Base-by-base conservation (phyloP, 1,140 invertebrate species). In the Lysiphlebus fabarum region DNA sequence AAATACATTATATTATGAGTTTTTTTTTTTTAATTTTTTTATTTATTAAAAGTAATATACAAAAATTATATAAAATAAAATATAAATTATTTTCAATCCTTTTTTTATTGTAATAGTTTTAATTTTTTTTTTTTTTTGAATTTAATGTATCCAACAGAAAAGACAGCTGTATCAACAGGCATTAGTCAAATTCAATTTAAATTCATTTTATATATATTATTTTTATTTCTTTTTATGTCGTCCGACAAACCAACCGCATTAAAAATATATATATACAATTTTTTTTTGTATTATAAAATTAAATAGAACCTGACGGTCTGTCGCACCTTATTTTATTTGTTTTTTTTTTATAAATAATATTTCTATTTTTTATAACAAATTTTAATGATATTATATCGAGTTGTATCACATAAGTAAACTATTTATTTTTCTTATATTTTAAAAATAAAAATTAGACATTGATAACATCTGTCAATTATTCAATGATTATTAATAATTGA, bases 81-180 rank as follows among this genome's bases (percentile, higher is more conserved):
- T 36, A 50, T 14, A 7, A 40, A 40, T 40, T 40, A 1, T 40
- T 11, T 40, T 40, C 38, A 40, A 7, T 8, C 38, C 10, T 47
- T 6, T 7, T n/a, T 17, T 47, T 11, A 47, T 47, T 47, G 26
- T 9, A 10, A 47, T 17, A 10, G 45, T 26, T 34, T 36, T 11
- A 40, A 40, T 45, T 26, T 26, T 26, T 26, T 26, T 26, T 26
- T 26, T 26, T 26, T 26, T 26, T 2, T 26, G 1, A 26, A 26
- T 26, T 26, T 26, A 2, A 26, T 26, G 17, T 26, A 26, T 26
- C 1, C 33, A 43, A 44, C n/a, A n/a, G 14, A 33, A 43, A 70
- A 71, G 65, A 64, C 73, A 75, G 74, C 73, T 76, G 72, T 71
- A 71, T 68, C 70, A 75, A 76, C 72, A 69, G 61, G 65, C 70